Evolutionary conservation across 2,113 vertebrate genomes (phyloP), one percentile per base, ranked within the genome.

Genomic region (Jacana jacana): DNA sequence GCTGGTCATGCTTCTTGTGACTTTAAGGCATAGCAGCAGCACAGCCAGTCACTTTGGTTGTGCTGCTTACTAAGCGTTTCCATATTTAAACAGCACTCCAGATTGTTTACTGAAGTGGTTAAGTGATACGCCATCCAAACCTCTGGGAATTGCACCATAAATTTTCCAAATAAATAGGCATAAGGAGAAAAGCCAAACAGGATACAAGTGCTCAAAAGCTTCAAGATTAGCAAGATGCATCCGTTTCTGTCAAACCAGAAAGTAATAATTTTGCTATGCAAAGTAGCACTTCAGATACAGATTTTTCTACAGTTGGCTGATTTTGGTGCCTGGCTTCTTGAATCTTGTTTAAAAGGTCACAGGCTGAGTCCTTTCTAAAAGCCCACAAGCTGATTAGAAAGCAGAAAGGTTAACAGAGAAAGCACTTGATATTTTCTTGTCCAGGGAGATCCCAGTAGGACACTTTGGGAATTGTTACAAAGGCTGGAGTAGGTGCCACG

Each of bases 41-140:
- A 58, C 30, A 48, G 3, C 28, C 39, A 65, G 44, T 58, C 35
- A 39, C 48, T 96, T 73, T 23, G 69, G 40, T 22, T 72, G 39
- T 72, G 65, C 73, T 49, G 68, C 72, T 94, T 94, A 1, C 54
- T 25, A 44, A 88, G 86, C 40, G 6, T 93, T 94, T 94, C 77
- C 86, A 46, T 72, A 78, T 91, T 96, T 96, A 93, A 93, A 86
- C 79, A 91, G 84, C 19, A 57, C 85, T 86, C 86, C 80, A 76
- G 84, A 72, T 60, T 84, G 76, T 91, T 96, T 93, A 91, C 83
- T 94, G 88, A 89, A 33, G 37, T 65, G 79, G 77, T 37, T 72
- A 65, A 83, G 88, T 3, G 35, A 87, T 85, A 54, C 25, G 12
- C 68, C 93, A 92, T 93, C 82, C n/a, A 5, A 91, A 82, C 49